Base-by-base conservation (phyloP, 2,113 vertebrate genomes). In the Lonchura striata region DNA sequence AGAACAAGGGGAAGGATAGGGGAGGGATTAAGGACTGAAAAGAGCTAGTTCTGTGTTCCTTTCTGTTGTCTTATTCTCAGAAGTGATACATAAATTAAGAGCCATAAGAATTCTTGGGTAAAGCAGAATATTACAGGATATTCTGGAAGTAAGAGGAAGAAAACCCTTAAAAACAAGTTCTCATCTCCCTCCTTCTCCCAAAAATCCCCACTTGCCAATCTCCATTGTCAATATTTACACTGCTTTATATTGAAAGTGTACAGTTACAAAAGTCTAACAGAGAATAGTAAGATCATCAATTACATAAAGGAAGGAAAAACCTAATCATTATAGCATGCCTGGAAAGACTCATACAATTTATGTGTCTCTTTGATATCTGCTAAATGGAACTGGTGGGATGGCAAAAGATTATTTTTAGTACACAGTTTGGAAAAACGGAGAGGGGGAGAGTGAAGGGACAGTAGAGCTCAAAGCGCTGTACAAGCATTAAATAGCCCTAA, bases 151-250 rank as follows among this genome's bases (percentile, higher is more conserved):
- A 77, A 88, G 53, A 94, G 35, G 17, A 22, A 76, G 49, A 82
- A 79, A 65, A 13, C 2, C 3, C 25, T 41, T 78, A 60, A 75
- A 88, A 59, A 63, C 46, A 47, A 65, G 10, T 81, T 90, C 30
- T 86, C 46, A 61, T 88, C 63, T 88, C 30, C 18, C 11, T 70
- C n/a, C 5, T 94, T 41, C 66, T 89, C 56, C 59, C 82, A 92
- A 85, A 96, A 94, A 88, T 93, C 68, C 68, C 35, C 35, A 52
- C 35, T 83, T 92, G 27, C 47, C 56, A 39, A 11, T 92, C 47
- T 76, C 39, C 27, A 30, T 6, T 95, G 82, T 93, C 85, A 95
- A 18, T 93, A 83, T 93, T 97, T 95, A 59, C 68, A 42, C 33
- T 63, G 52, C 42, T 57, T 61, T 95, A 7, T 69, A 66, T 27